A percentile compares a stretch with the other conserved stretches of the same genome.
Conservation (phyloP, 2,797 vertebrate genomes). For the Crenuchus spilurus region DNA sequence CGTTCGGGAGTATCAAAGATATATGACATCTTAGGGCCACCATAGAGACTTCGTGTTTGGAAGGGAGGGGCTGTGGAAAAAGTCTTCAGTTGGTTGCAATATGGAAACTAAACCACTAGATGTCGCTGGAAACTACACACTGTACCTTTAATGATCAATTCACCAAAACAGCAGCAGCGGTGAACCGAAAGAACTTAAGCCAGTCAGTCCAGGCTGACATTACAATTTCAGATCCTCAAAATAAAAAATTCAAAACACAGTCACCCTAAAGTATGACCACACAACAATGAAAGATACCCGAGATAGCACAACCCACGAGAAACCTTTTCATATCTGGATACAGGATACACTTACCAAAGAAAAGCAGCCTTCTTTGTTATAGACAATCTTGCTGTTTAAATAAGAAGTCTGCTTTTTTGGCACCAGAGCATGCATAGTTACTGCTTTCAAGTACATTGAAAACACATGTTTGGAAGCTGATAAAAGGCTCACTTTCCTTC, state of each 20-base stretch:
- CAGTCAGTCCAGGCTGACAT: background rate
- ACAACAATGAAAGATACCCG: too few species aligned
- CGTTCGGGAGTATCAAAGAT: too few species aligned
- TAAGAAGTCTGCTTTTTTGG: slow-evolving; percentile 59
- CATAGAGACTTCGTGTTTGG: too few species aligned
- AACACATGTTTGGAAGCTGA: slow-evolving; percentile 78
- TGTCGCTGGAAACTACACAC: too few species aligned
- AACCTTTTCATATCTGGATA: slow-evolving; percentile 13
- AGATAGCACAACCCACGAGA: slow-evolving; percentile 1
- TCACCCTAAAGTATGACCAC: slow-evolving; percentile 6
- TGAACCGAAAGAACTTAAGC: background rate
- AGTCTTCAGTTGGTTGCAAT: too few species aligned
- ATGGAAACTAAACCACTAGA: too few species aligned
- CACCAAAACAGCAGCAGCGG: slow-evolving; percentile 8
- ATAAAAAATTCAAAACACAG: slow-evolving; percentile 11
- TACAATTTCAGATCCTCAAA: slow-evolving; percentile 2
- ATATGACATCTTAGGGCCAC: too few species aligned
- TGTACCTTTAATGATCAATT: background rate
- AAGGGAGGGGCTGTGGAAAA: too few species aligned
- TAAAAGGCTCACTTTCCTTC: slow-evolving; percentile 62
- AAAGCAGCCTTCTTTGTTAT: slow-evolving; percentile 41
- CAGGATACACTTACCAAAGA: slow-evolving; percentile 35
- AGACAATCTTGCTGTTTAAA: slow-evolving; percentile 51
- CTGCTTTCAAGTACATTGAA: slow-evolving; percentile 75
- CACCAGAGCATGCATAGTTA: slow-evolving; percentile 55